Evolutionary conservation across 2,888 invertebrate species (phyloP).

Genomic region (Rhamnusium bicolor): DNA sequence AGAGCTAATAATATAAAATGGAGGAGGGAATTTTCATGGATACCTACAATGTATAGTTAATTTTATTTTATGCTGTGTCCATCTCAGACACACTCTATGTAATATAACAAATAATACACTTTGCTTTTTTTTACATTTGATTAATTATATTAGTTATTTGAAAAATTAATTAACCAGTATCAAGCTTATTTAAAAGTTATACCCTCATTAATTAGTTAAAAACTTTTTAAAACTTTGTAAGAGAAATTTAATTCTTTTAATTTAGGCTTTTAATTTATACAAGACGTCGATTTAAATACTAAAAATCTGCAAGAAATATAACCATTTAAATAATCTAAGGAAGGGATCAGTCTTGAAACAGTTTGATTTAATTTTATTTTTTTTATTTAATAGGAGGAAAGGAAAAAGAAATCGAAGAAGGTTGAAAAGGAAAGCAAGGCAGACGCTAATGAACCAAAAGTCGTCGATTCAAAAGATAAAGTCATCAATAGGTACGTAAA

Average conservation of each 20-base stretch:
- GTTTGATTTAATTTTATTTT: neutral
- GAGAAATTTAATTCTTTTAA: neutral
- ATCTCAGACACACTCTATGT: too few relatives aligned
- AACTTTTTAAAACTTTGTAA: conserved; percentile 7
- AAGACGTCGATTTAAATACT: neutral
- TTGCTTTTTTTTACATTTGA: too few relatives aligned
- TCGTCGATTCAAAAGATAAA: conserved; percentile 10
- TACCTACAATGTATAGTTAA: too few relatives aligned
- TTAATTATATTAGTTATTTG: too few relatives aligned
- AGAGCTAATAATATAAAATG: too few relatives aligned
- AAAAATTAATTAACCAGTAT: neutral
- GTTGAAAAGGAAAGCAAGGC: conserved; percentile 34
- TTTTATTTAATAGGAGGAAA: conserved; percentile 52
- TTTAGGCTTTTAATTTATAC: neutral
- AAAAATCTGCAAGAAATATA: neutral
- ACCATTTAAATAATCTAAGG: conserved; percentile 3
- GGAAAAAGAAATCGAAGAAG: conserved; percentile 52
- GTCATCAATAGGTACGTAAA: conserved; percentile 22
- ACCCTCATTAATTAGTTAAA: neutral
- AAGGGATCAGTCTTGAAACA: neutral
- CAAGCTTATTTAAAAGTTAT: neutral
- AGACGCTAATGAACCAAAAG: conserved; percentile 9
- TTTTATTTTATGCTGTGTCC: too few relatives aligned
- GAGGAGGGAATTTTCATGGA: too few relatives aligned
- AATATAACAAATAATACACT: too few relatives aligned